Evolutionary conservation across 2,113 vertebrate species (phyloP), one percentile per base, ranked within the genome.

Genomic region (Phrynosoma platyrhinos): DNA sequence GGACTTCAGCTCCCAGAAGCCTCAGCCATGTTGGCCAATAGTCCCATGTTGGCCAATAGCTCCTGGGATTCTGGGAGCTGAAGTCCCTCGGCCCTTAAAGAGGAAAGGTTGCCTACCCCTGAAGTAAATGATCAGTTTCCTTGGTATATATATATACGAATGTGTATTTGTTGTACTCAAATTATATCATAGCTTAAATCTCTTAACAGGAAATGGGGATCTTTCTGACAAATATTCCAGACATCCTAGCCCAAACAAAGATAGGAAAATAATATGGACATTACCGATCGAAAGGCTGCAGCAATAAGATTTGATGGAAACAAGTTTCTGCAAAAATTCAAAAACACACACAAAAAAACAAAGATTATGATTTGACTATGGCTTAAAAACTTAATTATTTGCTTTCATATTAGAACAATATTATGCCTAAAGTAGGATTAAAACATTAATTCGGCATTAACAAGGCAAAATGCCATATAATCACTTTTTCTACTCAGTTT

Each of bases 281-380:
- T 83, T 97, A 99, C 99, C 94, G 98, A 98, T 85, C 86, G 97
- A 92, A 99, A 99, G 90, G 98, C 97, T 42, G 99, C 98, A 64
- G 97, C 97, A 90, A 99, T 98, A 81, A 99, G 97, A 92, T 99
- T 99, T 1, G 99, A 94, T 66, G 99, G 99, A 94, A 99, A 98
- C 92, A 99, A 94, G 94, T 99, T 99, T 96, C 99, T 99, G 96
- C 88, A 90, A 93, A 52, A 84, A 95, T 86, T 85, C 93, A 91
- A 40, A 12, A 13, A 81, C 3, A 93, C 77, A 53, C 76, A 83
- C 79, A 88, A 42, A 91, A 14, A 32, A 55, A 30, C 58, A 87
- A 68, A 82, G 55, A 88, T 83, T 88, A 88, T 20, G 16, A 32
- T 52, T 83, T 83, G n/a, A 88, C 32, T 40, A 68, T 74, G 68